Evolutionary conservation across 2,888 invertebrate genomes (phyloP), one percentile per base, ranked within the genome.

Genomic region (Apodemia hepburni): DNA sequence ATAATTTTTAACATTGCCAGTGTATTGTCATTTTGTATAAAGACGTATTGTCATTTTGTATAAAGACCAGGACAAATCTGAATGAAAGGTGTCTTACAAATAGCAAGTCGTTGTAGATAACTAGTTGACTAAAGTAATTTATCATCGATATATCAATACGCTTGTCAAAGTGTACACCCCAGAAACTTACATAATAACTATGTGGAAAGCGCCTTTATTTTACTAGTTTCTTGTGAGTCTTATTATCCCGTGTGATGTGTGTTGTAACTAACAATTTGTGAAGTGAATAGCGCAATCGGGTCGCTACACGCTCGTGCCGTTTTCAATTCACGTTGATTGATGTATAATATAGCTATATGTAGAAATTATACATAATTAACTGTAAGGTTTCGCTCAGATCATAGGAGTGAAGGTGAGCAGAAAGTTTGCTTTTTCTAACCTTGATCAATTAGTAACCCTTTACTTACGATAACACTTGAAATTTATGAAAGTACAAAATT

Each of bases 291-390:
- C 58, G 61, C 64, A 67, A 58, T 67, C 65, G 65, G 64, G 67
- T 67, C 65, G 62, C 64, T 64, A 9, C 22, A 54, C 6, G 54
- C 54, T 54, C 64, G 63, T 66, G 66, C 68, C 62, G 60, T 67
- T 69, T 66, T 70, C 71, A 71, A 75, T 75, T 75, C 74, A 75
- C 77, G 72, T 79, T 77, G 78, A 79, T 78, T 77, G 77, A 78
- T 81, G 78, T 76, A 76, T 77, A 76, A 76, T 77, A 81, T 82
- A 78, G 74, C 73, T 71, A 70, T 72, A 68, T 71, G 70, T 73
- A 68, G 72, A 75, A 42, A 49, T 49, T 49, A 49, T 49, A 49
- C 49, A 51, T 74, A 74, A 75, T 75, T 74, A 75, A 64, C 72
- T 75, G 70, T 73, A 77, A 78, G 76, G 74, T 76, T 77, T 79